Percentiles rank a stretch among this genome's conserved stretches.
Evolutionary conservation across 2,797 vertebrate species (phyloP).

Genomic region (Cottoperca gobio): DNA sequence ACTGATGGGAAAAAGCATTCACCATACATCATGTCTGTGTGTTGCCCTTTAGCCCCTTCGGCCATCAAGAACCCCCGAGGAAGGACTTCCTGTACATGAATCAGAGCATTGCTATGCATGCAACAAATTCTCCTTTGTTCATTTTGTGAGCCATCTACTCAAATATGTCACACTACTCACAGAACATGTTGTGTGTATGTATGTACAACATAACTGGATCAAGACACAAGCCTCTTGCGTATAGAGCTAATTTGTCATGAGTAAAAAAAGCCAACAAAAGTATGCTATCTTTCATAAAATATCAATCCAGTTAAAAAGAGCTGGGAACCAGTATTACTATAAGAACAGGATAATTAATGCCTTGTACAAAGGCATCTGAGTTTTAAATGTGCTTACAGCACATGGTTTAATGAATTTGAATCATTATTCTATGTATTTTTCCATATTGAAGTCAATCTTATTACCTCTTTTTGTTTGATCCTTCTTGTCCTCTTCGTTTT

Average conservation of each 20-base stretch:
- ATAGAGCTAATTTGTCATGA: slow-evolving; percentile 4
- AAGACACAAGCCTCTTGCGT: slow-evolving; percentile 32
- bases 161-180: slow-evolving; percentile 40
- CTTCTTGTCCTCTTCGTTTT: not conserved
- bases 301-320: slow-evolving; percentile 4
- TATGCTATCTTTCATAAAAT: slow-evolving; percentile 2
- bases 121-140: not conserved
- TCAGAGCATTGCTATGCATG: not conserved
- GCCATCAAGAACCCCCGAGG: not conserved
- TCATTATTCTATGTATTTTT: not conserved
- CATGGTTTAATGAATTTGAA: not conserved
- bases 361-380: not conserved
- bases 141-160: slow-evolving; percentile 21
- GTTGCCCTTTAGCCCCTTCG: not conserved
- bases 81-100: not conserved
- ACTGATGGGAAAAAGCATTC: not conserved
- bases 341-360: not conserved
- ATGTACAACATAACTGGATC: slow-evolving; percentile 11
- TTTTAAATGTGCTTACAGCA: not conserved
- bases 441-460: not conserved
- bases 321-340: not conserved
- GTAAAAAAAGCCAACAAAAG: slow-evolving; percentile 4
- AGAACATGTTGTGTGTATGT: not conserved
- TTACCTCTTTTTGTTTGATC: slow-evolving; percentile 48
- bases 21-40: not conserved